Evolutionary conservation across 2,113 vertebrate genomes (phyloP).

Genomic region (Strigops habroptila): DNA sequence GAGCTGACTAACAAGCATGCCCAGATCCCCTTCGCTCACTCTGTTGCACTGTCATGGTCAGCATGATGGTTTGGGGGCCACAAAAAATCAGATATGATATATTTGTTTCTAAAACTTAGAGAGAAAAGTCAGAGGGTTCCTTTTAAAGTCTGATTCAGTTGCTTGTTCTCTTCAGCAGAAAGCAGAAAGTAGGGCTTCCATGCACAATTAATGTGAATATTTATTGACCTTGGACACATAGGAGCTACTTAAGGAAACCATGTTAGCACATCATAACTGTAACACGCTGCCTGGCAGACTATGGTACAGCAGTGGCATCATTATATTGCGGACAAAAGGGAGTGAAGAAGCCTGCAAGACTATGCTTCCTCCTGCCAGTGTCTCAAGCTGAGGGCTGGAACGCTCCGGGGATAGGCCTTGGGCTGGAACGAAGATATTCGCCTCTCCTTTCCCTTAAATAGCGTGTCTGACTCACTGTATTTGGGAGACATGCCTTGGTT

Average conservation of each 20-base stretch:
- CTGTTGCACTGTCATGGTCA: background rate
- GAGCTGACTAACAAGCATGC: background rate
- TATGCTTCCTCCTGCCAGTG: background rate
- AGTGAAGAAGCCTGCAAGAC: background rate
- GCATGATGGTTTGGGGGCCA: background rate
- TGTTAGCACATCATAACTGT: rapidly evolving
- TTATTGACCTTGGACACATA: background rate
- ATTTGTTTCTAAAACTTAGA: background rate
- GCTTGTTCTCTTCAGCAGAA: background rate
- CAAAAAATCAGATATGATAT: background rate
- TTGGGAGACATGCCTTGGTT: background rate
- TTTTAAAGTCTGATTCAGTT: background rate
- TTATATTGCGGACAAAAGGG: background rate
- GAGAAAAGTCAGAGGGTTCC: background rate
- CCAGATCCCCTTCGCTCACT: background rate
- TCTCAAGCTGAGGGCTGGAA: background rate
- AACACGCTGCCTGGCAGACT: background rate
- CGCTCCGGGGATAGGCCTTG: background rate
- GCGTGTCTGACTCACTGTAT: background rate
- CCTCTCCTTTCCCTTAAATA: constrained; percentile 10
- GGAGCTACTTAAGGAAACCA: background rate
- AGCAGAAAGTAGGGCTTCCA: background rate
- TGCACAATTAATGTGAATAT: background rate
- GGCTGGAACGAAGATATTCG: background rate
- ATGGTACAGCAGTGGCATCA: background rate